phyloP scores from a whole-genome alignment of 2,797 vertebrate species.

The Danio kyathit region DNA sequence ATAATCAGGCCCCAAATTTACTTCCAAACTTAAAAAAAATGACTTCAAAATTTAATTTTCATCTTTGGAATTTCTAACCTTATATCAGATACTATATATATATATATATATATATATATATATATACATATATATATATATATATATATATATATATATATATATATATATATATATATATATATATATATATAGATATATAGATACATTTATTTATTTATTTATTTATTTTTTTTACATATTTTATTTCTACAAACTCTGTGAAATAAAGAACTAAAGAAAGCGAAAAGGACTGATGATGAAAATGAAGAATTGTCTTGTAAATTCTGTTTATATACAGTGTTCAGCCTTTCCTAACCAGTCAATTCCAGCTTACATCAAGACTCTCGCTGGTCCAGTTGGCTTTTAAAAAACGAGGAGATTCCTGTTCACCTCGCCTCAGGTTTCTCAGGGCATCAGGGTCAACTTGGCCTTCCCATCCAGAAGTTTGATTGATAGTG shows the following conservation, averaged over 20 bases:
- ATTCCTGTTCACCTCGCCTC: constrained; percentile 64
- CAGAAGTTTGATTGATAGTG: constrained; percentile 68
- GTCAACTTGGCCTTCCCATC: constrained; percentile 61
- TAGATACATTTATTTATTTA: no score
- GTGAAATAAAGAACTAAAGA: no score
- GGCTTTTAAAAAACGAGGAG: constrained; percentile 37
- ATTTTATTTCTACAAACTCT: no score
- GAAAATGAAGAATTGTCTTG: no score
- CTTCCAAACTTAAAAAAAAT: background rate
- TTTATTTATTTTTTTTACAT: no score
- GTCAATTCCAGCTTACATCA: constrained; percentile 41
- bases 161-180: no score
- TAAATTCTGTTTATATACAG: no score
- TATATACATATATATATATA: no score
- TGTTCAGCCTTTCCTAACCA: constrained; percentile 3
- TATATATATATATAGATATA: background rate
- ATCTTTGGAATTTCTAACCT: background rate
- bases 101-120: background rate
- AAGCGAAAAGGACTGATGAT: no score
- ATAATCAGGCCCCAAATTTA: background rate
- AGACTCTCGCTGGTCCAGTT: constrained; percentile 49
- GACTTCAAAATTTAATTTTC: background rate
- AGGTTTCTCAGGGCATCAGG: constrained; percentile 60
- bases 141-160: background rate
- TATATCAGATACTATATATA: background rate